A percentile compares a stretch with the other conserved stretches of the same genome.
Conservation (phyloP, 2,888 invertebrate species). For the Drosophila glabriapex region DNA sequence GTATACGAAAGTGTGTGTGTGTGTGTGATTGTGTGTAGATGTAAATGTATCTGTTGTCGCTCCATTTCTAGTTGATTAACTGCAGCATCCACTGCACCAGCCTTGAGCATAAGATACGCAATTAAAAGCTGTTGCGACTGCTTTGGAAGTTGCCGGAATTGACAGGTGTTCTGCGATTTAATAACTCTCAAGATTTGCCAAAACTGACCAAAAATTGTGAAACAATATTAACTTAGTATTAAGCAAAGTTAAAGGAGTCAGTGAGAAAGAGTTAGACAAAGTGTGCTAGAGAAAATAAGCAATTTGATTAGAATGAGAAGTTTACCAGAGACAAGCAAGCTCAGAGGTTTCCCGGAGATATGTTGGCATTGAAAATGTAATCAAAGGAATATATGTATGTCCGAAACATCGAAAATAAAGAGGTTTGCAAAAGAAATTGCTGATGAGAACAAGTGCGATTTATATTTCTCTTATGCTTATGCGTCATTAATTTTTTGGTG, state of each 20-base stretch:
- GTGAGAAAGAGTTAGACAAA: not conserved
- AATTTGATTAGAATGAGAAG: not conserved
- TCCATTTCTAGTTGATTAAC: slow-evolving; percentile 72
- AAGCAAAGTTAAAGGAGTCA: not conserved
- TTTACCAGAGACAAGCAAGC: not conserved
- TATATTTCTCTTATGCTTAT: slow-evolving; percentile 59
- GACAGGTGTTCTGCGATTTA: slow-evolving; percentile 1
- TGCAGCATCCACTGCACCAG: slow-evolving; percentile 47
- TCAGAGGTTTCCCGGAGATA: not conserved
- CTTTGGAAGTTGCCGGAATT: not conserved
- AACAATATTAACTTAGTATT: not conserved
- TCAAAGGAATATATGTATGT: not conserved
- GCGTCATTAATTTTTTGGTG: slow-evolving; percentile 73
- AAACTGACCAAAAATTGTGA: not conserved
- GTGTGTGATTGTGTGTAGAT: slow-evolving; percentile 21
- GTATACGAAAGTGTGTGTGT: not conserved
- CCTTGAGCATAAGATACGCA: slow-evolving; percentile 23
- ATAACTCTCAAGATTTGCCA: not conserved
- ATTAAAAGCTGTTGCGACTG: slow-evolving; percentile 30
- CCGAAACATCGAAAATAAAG: not conserved
- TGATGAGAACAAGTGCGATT: slow-evolving; percentile 26
- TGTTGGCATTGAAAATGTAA: not conserved
- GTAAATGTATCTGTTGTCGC: slow-evolving; percentile 52
- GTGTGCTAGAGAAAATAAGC: not conserved
- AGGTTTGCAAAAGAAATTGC: not conserved